These are phyloP conservation scores for Papilio xuthus DNA, from an alignment of 1,140 invertebrate genomes.

Conservation along the genomic window DNA sequence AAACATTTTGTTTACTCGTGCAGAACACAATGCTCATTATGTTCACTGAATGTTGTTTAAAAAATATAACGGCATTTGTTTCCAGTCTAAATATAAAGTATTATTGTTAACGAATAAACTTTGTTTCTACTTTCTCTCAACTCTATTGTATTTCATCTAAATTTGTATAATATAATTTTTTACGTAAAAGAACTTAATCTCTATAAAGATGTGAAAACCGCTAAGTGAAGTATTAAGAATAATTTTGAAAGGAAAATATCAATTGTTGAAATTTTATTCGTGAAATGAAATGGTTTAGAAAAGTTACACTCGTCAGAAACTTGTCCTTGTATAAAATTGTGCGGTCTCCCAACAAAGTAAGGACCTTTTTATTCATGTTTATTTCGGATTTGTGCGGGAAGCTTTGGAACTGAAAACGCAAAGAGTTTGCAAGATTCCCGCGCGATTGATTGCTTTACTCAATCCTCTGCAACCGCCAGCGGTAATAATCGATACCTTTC, in stretches of 20 bases:
- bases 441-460: slow-evolving; percentile 36
- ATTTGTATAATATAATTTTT: too few relatives aligned
- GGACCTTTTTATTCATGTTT: slow-evolving; percentile 22
- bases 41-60: background rate
- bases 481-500: slow-evolving; percentile 34
- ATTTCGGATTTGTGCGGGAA: slow-evolving; percentile 31
- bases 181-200: too few relatives aligned
- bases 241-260: background rate
- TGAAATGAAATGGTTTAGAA: slow-evolving; percentile 15
- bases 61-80: background rate
- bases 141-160: background rate
- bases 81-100: background rate
- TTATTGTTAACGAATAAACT: background rate
- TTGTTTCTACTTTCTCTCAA: background rate
- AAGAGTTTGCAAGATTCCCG: slow-evolving; percentile 30
- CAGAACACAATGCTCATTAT: background rate
- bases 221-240: too few relatives aligned
- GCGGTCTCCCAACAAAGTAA: background rate
- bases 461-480: slow-evolving; percentile 9
- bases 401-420: slow-evolving; percentile 26
- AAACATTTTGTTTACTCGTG: background rate
- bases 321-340: slow-evolving; percentile 21
- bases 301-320: background rate
- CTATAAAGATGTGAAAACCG: too few relatives aligned
- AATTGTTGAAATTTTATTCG: background rate